Conservation (phyloP, 2,797 vertebrate species). For the Syngnathus rostellatus region DNA sequence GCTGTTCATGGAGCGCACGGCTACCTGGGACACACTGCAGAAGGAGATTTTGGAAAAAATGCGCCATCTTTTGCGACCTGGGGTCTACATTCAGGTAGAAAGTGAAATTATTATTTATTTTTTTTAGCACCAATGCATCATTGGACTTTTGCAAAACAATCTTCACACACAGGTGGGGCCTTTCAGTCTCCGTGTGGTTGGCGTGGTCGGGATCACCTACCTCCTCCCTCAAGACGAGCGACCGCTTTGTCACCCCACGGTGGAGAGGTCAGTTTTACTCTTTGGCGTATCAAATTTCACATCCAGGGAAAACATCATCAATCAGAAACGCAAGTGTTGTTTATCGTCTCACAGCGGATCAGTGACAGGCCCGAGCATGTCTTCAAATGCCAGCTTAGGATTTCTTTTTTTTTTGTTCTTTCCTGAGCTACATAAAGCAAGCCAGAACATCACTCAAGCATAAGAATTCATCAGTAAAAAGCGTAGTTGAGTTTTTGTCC, state of each 20-base stretch:
- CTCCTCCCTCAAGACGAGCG: constrained; percentile 93
- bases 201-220: constrained; percentile 95
- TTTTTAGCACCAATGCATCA: background rate
- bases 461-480: background rate
- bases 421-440: constrained; percentile 17
- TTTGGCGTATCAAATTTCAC: background rate
- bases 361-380: constrained; percentile 32
- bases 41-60: constrained; percentile 98
- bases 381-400: constrained; percentile 28
- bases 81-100: constrained; percentile 87
- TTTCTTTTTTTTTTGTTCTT: constrained; percentile 22
- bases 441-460: constrained; percentile 10
- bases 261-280: constrained; percentile 79
- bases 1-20: constrained; percentile 87
- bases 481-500: background rate
- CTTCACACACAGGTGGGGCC: constrained; percentile 80
- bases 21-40: constrained; percentile 92
- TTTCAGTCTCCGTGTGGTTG: constrained; percentile 93
- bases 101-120: background rate
- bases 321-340: background rate
- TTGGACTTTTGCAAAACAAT: background rate
- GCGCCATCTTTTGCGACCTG: constrained; percentile 88
- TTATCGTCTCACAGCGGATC: background rate
- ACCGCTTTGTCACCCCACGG: constrained; percentile 90
- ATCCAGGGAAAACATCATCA: background rate